phyloP scores from a whole-genome alignment of 1,140 invertebrate species.

The Lordiphosa clarofinis region DNA sequence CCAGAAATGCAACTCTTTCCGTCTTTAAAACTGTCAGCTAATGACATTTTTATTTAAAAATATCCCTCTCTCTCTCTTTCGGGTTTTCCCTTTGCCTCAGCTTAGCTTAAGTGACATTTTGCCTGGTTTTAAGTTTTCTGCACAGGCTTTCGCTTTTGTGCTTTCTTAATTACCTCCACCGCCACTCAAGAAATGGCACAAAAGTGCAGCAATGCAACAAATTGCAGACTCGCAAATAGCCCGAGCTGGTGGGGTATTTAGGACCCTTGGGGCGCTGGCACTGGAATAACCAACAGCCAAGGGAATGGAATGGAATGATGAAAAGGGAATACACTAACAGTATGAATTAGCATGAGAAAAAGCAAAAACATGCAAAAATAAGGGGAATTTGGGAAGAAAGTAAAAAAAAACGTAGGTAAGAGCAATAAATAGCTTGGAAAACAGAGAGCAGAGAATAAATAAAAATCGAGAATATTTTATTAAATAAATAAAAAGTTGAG shows the following conservation, averaged over 20 bases:
- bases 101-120: conserved; percentile 40
- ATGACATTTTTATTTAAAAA: conserved; percentile 43
- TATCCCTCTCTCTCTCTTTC: conserved; percentile 9
- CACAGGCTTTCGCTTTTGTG: conserved; percentile 53
- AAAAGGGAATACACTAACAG: background rate
- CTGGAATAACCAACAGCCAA: conserved; percentile 15
- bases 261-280: conserved; percentile 2
- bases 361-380: too few relatives aligned
- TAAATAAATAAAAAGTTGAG: too few relatives aligned
- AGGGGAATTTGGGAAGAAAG: background rate
- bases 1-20: conserved; percentile 21
- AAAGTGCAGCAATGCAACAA: conserved; percentile 49
- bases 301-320: background rate
- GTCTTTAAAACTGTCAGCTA: conserved; percentile 56
- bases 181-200: conserved; percentile 48
- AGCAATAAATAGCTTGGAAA: too few relatives aligned
- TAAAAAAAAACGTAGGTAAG: background rate
- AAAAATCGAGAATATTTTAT: too few relatives aligned
- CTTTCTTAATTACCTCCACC: conserved; percentile 58
- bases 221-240: conserved; percentile 57
- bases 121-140: conserved; percentile 26
- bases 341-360: too few relatives aligned
- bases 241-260: conserved; percentile 11
- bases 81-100: conserved; percentile 26
- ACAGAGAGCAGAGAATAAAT: too few relatives aligned